phyloP scores from a whole-genome alignment of 2,888 invertebrate genomes.

The Deladenus siricidicola region DNA sequence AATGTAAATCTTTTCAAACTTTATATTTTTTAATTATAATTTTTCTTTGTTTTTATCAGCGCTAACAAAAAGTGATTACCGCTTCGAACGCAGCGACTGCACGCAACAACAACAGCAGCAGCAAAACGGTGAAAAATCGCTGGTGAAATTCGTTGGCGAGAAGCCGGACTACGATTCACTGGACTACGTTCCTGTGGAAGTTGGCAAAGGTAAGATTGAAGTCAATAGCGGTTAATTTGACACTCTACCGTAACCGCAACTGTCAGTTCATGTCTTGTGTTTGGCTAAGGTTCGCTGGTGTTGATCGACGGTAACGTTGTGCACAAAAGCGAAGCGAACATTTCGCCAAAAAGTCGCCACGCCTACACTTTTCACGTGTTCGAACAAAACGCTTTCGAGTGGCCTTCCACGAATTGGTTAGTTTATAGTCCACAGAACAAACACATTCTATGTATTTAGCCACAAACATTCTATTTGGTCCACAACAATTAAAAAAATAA shows the following conservation, averaged over 20 bases:
- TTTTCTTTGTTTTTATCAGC: background rate
- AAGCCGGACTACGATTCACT: conserved; percentile 59
- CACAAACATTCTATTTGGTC: no score
- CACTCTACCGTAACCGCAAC: no score
- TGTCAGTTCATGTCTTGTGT: no score
- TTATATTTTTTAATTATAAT: background rate
- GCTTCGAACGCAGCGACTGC: conserved; percentile 36
- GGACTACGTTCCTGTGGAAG: conserved; percentile 70
- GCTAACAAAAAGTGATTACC: conserved; percentile 27
- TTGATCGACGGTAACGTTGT: conserved; percentile 85
- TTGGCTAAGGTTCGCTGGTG: conserved; percentile 67
- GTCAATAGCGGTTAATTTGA: no score
- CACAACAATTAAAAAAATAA: no score
- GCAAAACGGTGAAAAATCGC: conserved; percentile 20
- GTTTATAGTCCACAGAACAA: no score
- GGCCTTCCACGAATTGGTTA: conserved; percentile 36
- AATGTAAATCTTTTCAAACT: conserved; percentile 14
- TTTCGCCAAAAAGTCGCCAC: conserved; percentile 72
- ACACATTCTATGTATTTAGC: no score
- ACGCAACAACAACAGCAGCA: background rate
- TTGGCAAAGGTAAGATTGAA: conserved; percentile 68
- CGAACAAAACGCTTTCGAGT: conserved; percentile 60
- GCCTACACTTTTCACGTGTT: conserved; percentile 91
- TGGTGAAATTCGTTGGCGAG: conserved; percentile 43
- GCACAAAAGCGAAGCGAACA: conserved; percentile 81